phyloP scores from a whole-genome alignment of 2,113 vertebrate species.

The Gambusia affinis region DNA sequence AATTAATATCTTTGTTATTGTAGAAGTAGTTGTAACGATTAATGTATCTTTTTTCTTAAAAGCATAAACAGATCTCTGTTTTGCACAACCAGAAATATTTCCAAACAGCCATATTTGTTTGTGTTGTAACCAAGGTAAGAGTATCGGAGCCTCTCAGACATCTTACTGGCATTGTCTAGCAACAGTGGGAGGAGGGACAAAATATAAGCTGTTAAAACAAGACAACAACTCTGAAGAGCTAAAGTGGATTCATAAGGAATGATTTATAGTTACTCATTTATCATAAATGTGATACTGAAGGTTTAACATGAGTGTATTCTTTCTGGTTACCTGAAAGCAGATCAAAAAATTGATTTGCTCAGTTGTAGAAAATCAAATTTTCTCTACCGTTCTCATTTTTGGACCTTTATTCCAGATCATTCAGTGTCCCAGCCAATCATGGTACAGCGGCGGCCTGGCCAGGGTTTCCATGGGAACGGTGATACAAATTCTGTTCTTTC shows the following conservation, averaged over 20 bases:
- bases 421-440: slow-evolving; percentile 99
- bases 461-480: slow-evolving; percentile 97
- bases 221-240: no score
- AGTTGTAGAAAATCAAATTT: neutral
- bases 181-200: neutral
- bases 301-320: neutral
- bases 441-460: slow-evolving; percentile 97
- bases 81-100: no score
- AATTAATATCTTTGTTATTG: no score
- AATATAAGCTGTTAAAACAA: no score
- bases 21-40: no score
- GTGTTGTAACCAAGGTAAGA: no score
- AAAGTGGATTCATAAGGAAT: neutral
- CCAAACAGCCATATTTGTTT: no score
- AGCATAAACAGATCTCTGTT: no score
- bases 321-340: neutral
- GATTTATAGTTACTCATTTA: neutral
- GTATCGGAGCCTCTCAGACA: neutral
- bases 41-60: no score
- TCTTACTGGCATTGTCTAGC: neutral
- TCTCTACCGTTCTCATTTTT: slow-evolving; percentile 15
- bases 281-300: neutral
- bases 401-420: slow-evolving; percentile 86
- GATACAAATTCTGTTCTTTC: slow-evolving; percentile 96
- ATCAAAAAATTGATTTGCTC: neutral